A percentile compares a stretch with the other conserved stretches of the same genome.
Conservation (phyloP, 1,140 invertebrate species). For the Andrena cerasifolii region DNA sequence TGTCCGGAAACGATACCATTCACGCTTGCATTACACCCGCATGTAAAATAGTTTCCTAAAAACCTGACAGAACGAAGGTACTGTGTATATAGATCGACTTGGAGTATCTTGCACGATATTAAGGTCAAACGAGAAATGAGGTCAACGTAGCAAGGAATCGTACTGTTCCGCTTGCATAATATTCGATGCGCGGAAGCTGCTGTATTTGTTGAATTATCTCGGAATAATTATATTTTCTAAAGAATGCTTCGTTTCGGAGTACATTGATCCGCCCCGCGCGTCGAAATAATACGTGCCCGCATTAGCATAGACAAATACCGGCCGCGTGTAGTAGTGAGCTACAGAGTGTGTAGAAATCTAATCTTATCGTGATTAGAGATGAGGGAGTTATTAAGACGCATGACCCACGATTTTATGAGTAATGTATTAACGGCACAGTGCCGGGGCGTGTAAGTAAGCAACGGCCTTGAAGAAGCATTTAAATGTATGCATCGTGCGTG, state of each 20-base stretch:
- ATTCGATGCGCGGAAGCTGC: conserved; percentile 30
- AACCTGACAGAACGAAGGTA: conserved; percentile 6
- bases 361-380: conserved; percentile 21
- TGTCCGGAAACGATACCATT: too few relatives aligned
- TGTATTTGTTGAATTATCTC: conserved; percentile 17
- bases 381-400: conserved; percentile 56
- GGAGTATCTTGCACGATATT: conserved; percentile 59
- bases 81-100: conserved; percentile 43
- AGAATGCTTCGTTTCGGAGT: background rate
- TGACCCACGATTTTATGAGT: conserved; percentile 55
- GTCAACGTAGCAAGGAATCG: conserved; percentile 70
- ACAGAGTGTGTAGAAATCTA: background rate
- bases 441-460: conserved; percentile 57
- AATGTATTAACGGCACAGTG: conserved; percentile 55
- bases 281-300: too few relatives aligned
- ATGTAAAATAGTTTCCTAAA: conserved; percentile 17
- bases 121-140: conserved; percentile 76
- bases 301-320: background rate
- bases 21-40: background rate
- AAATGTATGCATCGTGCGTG: conserved; percentile 62
- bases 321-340: background rate
- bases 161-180: conserved; percentile 54
- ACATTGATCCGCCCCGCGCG: too few relatives aligned
- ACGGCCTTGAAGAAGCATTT: conserved; percentile 72
- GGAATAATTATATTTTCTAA: background rate